Base-by-base conservation (phyloP, 1,140 invertebrate species). In the Anadara kagoshimensis region DNA sequence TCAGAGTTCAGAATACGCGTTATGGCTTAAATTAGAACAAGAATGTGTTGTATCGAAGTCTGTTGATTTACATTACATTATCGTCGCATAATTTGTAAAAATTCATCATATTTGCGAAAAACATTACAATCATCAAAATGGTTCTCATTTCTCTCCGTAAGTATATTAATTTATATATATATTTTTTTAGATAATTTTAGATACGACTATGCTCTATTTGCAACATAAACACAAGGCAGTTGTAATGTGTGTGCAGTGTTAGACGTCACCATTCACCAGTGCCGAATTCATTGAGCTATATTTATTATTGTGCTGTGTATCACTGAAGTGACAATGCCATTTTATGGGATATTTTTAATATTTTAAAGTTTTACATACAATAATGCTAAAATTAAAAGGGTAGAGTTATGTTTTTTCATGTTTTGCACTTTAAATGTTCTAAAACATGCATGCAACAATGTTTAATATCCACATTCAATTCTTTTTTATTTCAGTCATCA, bases 401-500 rank as follows among this genome's bases (percentile, higher is more conserved):
- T 16, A 8, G 16, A 16, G 45, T 10, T 47, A 10, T 47, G 45
- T 10, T 16, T 10, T 10, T 47, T 10, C 16, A 10, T 47, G 16
- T 10, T 47, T 8, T 10, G 8, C 8, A 10, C 16, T 47, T 47
- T 47, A 10, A 16, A 47, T 47, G 8, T 10, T 29, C 22, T 20
- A 0, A 41, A 65, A 54, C 20, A 65, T 11, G 22, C 44, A 44
- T 20, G 20, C 36, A 14, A 62, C 45, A 57, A 14, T 7, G 54
- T 16, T n/a, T 7, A 24, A 20, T 22, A 57, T 57, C 14, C 4
- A 22, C 12, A 26, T 56, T n/a, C 58, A 24, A 16, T 58, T 61
- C 10, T 26, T 58, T 67, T 14, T 62, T 45, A 58, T 78, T 77
- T 49, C 76, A 82, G 80, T 80, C 36, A 54, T 81, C 45, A 67